Evolutionary conservation across 2,113 vertebrate genomes (phyloP), one percentile per base, ranked within the genome.

Genomic region (Nannobrachium achirus): DNA sequence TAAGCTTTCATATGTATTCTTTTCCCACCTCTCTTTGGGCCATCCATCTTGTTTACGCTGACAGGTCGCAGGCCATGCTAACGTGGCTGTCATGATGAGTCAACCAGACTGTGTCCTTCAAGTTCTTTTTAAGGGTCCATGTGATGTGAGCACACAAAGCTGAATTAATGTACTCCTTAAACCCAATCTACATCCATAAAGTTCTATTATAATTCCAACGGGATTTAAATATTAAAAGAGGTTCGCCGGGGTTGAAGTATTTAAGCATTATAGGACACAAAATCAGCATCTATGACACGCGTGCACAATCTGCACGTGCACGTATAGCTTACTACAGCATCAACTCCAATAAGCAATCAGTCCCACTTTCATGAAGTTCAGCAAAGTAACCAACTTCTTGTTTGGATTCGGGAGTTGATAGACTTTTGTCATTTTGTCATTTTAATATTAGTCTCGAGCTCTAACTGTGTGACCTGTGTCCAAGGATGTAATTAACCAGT

Each of bases 1-100:
- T 91, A 87, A 89, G 85, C 81, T 87, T 92, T 91, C 80, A 89
- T 90, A 87, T 90, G 88, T 88, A 88, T 91, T 91, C 81, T 89
- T 93, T 90, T 87, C 78, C 79, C 58, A 25, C 52, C 66, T 80
- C 56, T 75, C 72, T 71, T 77, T 70, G 0, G 63, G 64, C 78
- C 80, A 90, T 93, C 82, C 75, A 87, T 92, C 91, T 83, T 84
- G 73, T 88, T 89, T 85, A 87, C 69, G 59, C 57, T 80, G 78
- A 75, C 78, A 79, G 80, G 82, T 86, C 82, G 68, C 69, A 74
- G 65, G 77, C 70, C 59, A 70, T 15, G 65, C 76, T 79, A 82
- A 86, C 70, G 67, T 79, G 84, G 79, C 69, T 60, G 73, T 83
- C 80, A 61, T 76, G 64, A 81, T 75, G 66, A 55, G 60, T 78